Conservation (phyloP, 1,140 invertebrate genomes). For the Doryteuthis pealeii region DNA sequence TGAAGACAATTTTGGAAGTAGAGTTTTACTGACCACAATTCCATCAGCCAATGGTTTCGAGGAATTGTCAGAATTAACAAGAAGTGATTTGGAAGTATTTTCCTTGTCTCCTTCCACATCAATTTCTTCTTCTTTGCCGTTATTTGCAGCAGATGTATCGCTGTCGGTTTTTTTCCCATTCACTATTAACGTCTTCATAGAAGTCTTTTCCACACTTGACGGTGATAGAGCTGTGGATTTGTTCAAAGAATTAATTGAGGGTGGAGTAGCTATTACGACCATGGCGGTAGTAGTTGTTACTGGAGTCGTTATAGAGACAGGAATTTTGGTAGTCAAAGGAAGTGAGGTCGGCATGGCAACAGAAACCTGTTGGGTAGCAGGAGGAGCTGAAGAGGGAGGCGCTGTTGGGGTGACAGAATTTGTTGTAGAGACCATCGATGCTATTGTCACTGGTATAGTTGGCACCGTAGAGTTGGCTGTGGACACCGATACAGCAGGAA, state of each 20-base stretch:
- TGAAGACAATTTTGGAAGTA: not conserved
- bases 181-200: not conserved
- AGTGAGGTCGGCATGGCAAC: not conserved
- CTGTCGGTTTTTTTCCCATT: constrained; percentile 7
- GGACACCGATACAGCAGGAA: not conserved
- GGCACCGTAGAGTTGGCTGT: not conserved
- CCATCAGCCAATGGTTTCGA: not conserved
- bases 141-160: not conserved
- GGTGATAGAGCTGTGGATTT: not conserved
- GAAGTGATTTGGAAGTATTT: not conserved
- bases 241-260: not conserved
- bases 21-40: not conserved
- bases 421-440: not conserved
- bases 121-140: not conserved
- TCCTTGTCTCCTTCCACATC: constrained; percentile 11
- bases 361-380: not conserved
- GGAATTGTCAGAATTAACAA: constrained; percentile 7
- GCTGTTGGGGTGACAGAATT: not conserved
- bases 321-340: not conserved
- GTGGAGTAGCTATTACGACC: not conserved
- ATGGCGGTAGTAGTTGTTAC: not conserved
- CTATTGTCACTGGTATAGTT: not conserved
- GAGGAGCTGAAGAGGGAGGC: not conserved
- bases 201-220: not conserved
- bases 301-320: not conserved